phyloP scores from a whole-genome alignment of 2,888 invertebrate species.

The Parnassius mnemosyne region DNA sequence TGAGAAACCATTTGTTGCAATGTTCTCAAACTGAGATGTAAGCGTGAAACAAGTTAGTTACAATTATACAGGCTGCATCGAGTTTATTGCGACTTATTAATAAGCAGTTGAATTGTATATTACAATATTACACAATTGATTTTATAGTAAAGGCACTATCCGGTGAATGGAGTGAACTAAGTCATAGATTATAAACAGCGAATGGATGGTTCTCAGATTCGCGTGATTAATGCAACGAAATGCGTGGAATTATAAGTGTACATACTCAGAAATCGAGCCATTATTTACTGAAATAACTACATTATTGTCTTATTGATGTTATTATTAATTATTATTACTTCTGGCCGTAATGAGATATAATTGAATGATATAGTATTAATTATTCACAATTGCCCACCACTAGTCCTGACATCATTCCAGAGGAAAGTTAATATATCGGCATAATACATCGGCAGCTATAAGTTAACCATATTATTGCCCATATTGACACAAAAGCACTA shows the following conservation, averaged over 20 bases:
- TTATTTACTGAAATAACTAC: conserved; percentile 17
- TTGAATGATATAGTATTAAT: conserved; percentile 4
- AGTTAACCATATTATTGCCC: not conserved
- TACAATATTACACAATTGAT: not conserved
- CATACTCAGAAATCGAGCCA: conserved; percentile 21
- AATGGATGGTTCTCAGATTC: conserved; percentile 2
- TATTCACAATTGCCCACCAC: conserved; percentile 11
- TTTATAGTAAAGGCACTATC: too few species aligned
- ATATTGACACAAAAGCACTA: not conserved
- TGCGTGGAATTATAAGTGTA: not conserved
- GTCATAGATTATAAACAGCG: conserved; percentile 21
- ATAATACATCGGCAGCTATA: not conserved
- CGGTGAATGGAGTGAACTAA: conserved; percentile 9
- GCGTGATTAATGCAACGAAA: conserved; percentile 14
- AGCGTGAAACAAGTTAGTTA: too few species aligned
- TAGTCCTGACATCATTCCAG: conserved; percentile 21
- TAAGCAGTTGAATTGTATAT: too few species aligned
- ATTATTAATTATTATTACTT: conserved; percentile 3
- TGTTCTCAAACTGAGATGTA: too few species aligned
- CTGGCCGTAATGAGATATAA: conserved; percentile 4
- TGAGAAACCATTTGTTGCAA: too few species aligned
- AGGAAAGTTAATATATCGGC: conserved; percentile 1
- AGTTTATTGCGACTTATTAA: too few species aligned
- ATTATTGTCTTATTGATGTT: conserved; percentile 14
- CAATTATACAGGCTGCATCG: too few species aligned